phyloP scores from a whole-genome alignment of 2,797 vertebrate species.

The Ceryle rudis region DNA sequence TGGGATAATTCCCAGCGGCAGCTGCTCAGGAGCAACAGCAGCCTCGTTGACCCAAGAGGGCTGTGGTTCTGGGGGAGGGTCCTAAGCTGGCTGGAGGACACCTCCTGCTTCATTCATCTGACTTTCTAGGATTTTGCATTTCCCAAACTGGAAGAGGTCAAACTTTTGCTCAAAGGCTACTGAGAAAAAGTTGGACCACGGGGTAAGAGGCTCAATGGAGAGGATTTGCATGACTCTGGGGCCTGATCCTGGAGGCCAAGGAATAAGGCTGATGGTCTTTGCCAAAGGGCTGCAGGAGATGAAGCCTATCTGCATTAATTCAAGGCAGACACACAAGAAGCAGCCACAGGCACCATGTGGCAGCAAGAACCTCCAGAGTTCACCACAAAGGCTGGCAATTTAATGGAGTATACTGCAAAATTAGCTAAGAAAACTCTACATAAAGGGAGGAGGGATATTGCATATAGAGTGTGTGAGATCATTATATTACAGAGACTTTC shows the following conservation, averaged over 20 bases:
- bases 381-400: conserved; percentile 63
- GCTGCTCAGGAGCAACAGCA: not conserved
- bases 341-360: conserved; percentile 17
- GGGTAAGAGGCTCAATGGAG: not conserved
- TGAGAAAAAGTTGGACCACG: not conserved
- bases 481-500: conserved; percentile 72
- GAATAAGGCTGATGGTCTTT: conserved; percentile 4
- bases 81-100: not conserved
- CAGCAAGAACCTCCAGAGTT: conserved; percentile 54
- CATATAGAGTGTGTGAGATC: conserved; percentile 35
- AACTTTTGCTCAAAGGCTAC: not conserved
- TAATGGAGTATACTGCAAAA: conserved; percentile 64
- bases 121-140: not conserved
- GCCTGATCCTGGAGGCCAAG: conserved; percentile 12
- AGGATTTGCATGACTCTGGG: not conserved
- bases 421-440: conserved; percentile 67
- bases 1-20: not conserved
- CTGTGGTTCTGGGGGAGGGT: not conserved
- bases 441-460: not conserved
- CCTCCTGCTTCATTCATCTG: not conserved
- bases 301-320: not conserved
- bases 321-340: conserved; percentile 28
- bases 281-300: conserved; percentile 30
- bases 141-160: not conserved
- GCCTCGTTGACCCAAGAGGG: accelerated